Percentiles rank a stretch among this genome's conserved stretches.
Evolutionary conservation across 2,797 vertebrate genomes (phyloP).

Genomic region (Coccyzus lansbergi): DNA sequence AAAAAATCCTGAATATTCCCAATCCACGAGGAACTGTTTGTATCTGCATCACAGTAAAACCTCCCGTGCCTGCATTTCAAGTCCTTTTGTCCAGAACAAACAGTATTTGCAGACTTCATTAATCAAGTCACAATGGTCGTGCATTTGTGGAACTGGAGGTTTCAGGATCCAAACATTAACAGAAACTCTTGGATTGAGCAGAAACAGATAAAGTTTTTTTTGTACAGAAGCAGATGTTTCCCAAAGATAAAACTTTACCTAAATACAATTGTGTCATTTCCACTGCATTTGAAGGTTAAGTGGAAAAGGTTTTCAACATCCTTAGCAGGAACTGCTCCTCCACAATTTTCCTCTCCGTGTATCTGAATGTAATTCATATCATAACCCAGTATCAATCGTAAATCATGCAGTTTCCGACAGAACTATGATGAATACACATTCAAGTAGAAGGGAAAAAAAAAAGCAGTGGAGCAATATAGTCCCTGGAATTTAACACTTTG

Average conservation of each 20-base stretch:
- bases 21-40: background rate
- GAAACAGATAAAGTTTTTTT: background rate
- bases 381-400: slow-evolving; percentile 71
- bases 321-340: slow-evolving; percentile 19
- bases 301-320: slow-evolving; percentile 43
- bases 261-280: slow-evolving; percentile 15
- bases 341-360: slow-evolving; percentile 43
- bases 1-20: background rate
- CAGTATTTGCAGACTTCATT: background rate
- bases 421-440: slow-evolving; percentile 66
- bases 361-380: slow-evolving; percentile 73
- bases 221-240: slow-evolving; percentile 27
- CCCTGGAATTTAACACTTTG: slow-evolving; percentile 77
- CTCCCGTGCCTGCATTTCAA: background rate
- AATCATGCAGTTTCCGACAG: slow-evolving; percentile 75
- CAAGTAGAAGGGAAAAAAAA: slow-evolving; percentile 72
- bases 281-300: slow-evolving; percentile 31
- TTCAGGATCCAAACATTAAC: slow-evolving; percentile 3
- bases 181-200: background rate
- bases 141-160: background rate
- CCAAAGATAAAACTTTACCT: slow-evolving; percentile 34
- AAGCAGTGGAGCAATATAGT: slow-evolving; percentile 70
- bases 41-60: background rate
- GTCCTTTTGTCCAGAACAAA: background rate
- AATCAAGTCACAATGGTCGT: background rate